Percentiles rank a stretch among this genome's conserved stretches.
Evolutionary conservation across 2,888 invertebrate genomes (phyloP).

Genomic region (Drosophila pegasa): DNA sequence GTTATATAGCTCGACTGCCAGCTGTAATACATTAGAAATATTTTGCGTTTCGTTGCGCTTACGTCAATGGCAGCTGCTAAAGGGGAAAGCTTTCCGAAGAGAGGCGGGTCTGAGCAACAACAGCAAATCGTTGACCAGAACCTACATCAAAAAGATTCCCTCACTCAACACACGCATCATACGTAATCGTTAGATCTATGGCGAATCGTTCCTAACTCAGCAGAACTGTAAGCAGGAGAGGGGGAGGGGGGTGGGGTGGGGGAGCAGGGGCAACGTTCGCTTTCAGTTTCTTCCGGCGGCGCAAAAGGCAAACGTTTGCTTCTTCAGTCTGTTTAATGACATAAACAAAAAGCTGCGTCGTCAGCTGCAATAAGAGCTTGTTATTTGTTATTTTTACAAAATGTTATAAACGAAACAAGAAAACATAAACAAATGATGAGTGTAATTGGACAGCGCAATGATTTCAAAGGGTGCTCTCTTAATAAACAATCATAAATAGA

Average conservation of each 20-base stretch:
- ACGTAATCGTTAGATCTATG: constrained; percentile 29
- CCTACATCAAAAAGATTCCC: constrained; percentile 36
- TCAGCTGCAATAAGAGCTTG: constrained; percentile 32
- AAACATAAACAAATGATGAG: constrained; percentile 25
- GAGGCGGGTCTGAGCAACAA: constrained; percentile 25
- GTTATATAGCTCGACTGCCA: background rate
- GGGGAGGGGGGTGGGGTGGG: background rate
- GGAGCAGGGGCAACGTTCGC: constrained; percentile 24
- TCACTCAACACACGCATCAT: constrained; percentile 19
- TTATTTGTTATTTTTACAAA: constrained; percentile 25
- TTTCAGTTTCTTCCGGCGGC: constrained; percentile 67
- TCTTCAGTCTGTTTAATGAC: constrained; percentile 46
- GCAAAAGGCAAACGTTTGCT: constrained; percentile 13
- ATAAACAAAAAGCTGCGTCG: constrained; percentile 60
- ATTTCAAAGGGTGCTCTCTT: background rate
- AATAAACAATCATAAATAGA: background rate
- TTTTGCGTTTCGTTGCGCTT: constrained; percentile 53
- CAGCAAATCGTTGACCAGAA: constrained; percentile 26
- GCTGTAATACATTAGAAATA: constrained; percentile 20
- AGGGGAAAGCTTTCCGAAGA: constrained; percentile 3
- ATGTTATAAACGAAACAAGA: constrained; percentile 7
- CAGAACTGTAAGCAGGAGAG: constrained; percentile 18
- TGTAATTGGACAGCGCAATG: constrained; percentile 6
- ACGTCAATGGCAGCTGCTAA: constrained; percentile 59
- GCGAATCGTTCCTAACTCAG: constrained; percentile 13